phyloP scores from a whole-genome alignment of 2,888 invertebrate species.

The Ophion ellenae region DNA sequence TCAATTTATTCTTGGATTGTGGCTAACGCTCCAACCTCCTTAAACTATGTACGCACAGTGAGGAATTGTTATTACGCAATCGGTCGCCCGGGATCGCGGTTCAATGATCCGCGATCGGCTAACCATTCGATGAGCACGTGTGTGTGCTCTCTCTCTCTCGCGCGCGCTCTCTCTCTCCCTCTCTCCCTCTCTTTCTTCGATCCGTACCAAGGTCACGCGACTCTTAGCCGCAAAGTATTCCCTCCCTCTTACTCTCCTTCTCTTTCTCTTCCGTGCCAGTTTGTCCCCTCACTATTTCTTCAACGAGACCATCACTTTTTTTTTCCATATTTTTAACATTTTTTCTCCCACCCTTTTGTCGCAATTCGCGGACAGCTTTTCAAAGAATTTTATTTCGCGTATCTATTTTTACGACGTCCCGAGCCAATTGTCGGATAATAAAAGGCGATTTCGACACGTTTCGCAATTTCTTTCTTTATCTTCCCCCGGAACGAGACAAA shows the following conservation, averaged over 20 bases:
- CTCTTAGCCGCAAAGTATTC: constrained; percentile 35
- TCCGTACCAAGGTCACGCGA: constrained; percentile 55
- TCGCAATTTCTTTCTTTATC: neutral
- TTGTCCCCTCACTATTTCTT: neutral
- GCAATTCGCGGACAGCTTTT: constrained; percentile 28
- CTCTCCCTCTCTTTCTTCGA: constrained; percentile 47
- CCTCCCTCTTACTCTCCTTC: neutral
- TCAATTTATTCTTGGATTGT: no score
- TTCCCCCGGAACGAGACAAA: neutral
- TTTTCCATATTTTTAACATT: no score
- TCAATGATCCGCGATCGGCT: constrained; percentile 61
- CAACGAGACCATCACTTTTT: constrained; percentile 6
- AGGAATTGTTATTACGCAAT: constrained; percentile 57
- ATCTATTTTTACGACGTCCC: constrained; percentile 30
- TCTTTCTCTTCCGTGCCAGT: neutral
- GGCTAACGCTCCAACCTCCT: no score
- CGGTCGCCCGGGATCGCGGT: constrained; percentile 50
- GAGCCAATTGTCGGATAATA: constrained; percentile 4
- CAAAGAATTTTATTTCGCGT: constrained; percentile 33
- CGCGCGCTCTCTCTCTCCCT: constrained; percentile 25
- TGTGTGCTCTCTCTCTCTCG: neutral
- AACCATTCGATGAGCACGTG: constrained; percentile 41
- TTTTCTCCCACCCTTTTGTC: neutral
- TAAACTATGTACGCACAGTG: neutral
- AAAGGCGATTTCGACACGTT: neutral